Conservation (phyloP, 2,888 invertebrate genomes). For the Ormia ochracea region DNA sequence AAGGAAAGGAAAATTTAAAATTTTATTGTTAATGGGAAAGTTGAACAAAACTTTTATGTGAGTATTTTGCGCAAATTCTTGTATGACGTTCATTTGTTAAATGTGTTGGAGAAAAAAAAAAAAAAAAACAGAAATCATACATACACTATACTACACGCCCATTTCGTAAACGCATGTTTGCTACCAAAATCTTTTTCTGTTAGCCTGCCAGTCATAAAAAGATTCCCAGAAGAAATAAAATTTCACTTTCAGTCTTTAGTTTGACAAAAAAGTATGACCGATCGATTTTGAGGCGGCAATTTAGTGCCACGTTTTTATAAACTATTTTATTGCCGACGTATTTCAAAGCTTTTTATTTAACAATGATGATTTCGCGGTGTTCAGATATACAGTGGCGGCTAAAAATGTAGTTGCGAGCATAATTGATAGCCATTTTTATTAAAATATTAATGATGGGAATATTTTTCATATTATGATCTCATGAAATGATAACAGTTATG, state of each 20-base stretch:
- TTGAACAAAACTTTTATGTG: constrained; percentile 45
- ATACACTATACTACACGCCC: neutral
- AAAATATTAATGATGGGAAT: no score
- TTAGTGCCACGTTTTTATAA: neutral
- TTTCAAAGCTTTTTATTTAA: neutral
- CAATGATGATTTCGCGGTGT: neutral
- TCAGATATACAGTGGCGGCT: no score
- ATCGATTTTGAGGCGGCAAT: constrained; percentile 23
- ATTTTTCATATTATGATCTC: no score
- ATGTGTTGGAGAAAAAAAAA: neutral
- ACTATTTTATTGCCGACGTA: neutral
- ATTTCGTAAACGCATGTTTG: constrained; percentile 43
- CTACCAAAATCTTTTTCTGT: constrained; percentile 35
- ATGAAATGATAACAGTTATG: no score
- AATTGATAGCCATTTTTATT: no score
- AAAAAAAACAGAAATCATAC: neutral
- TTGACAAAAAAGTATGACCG: constrained; percentile 20
- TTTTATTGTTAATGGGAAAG: neutral
- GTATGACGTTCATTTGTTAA: neutral
- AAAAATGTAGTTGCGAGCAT: no score
- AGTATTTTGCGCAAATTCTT: constrained; percentile 37
- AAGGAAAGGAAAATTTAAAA: neutral
- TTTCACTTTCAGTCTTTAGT: constrained; percentile 34
- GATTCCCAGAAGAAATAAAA: neutral
- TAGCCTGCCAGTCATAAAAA: neutral